Evolutionary conservation across 2,888 invertebrate genomes (phyloP), one percentile per base, ranked within the genome.

Genomic region (Anaspis maculata): DNA sequence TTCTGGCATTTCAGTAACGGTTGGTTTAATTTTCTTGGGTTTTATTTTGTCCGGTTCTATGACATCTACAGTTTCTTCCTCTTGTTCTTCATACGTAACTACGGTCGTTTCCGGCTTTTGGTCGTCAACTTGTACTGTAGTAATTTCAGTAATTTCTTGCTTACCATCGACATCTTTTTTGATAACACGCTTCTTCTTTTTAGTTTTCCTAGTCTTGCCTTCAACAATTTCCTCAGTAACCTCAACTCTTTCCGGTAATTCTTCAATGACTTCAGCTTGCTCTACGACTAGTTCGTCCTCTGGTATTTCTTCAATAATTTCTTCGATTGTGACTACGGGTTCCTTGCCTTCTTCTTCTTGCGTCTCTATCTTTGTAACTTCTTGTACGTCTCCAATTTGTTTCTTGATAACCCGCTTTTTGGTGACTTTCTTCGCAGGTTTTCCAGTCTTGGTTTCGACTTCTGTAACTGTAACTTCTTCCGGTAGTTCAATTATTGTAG

Each of bases 361-460:
- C 5, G 68, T 69, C 30, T 58, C 56, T 15, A 70, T 68, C 56
- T 67, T 65, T 0, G 67, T 70, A 3, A 65, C 51, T 46, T 71
- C 67, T 31, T 67, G 60, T 39, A 56, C 61, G 16, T 57, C 52
- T 33, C 59, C 67, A 39, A 46, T 62, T 3, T 60, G 59, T 42
- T 66, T 69, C 27, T 61, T 67, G 27, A 68, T 63, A 1, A 59
- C 46, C 25, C 67, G 55, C 24, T 44, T 47, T 27, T 44, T 51
- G 25, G 49, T 28, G 44, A 47, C 30, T 45, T 52, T 3, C 52
- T 45, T 45, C 22, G 19, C 51, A 33, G 45, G 42, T 49, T 27
- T 49, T 34, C 52, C 60, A 28, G 46, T 49, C 7, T 41, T 34
- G 43, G 52, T 42, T 33, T 44, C 27, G 21, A 47, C 30, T 39